Evolutionary conservation across 2,888 invertebrate species (phyloP), one percentile per base, ranked within the genome.

Genomic region (Cosmopolites sordidus): DNA sequence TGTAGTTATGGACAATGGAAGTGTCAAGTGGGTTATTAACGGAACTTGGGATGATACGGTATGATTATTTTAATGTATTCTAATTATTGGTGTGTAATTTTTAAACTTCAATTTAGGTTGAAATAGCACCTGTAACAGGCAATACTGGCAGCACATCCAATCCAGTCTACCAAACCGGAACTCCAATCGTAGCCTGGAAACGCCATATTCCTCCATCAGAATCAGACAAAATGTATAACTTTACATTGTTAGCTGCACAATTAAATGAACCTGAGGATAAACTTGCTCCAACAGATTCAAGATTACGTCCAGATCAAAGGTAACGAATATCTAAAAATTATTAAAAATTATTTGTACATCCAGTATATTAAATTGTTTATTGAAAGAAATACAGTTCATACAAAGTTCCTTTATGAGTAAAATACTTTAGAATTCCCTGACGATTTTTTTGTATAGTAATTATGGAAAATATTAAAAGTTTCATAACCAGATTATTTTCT

Each of bases 181-280:
- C 88, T 54, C 87, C 92, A 66, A 81, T 81, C 59, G 73, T 86
- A 40, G 85, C 95, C 55, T 99, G 99, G 99, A 84, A 88, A 71
- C 82, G 92, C 54, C 83, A 84, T 59, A 74, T 83, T 64, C 87
- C 91, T 51, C 83, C 89, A 73, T 69, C 75, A 1, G 83, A 84
- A 66, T 74, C 80, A 47, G 84, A 85, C 61, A 82, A 79, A 76
- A 92, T 87, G 80, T 99, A 99, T 78, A 87, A 90, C 77, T 98
- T 98, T 77, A 97, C 97, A 42, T 78, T 88, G 71, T 79, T 99
- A 66, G 96, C 99, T 48, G 89, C 95, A 70, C 96, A 99, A 76
- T 78, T 99, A 65, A 99, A 99, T 76, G 98, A 99, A 77, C 80
- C 81, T 41, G 99, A 99, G 75, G 83, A 86, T 3, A 89, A 67